These are phyloP conservation scores for Shargacucullia verbasci DNA, from an alignment of 2,888 invertebrate genomes.

Conservation along the genomic window DNA sequence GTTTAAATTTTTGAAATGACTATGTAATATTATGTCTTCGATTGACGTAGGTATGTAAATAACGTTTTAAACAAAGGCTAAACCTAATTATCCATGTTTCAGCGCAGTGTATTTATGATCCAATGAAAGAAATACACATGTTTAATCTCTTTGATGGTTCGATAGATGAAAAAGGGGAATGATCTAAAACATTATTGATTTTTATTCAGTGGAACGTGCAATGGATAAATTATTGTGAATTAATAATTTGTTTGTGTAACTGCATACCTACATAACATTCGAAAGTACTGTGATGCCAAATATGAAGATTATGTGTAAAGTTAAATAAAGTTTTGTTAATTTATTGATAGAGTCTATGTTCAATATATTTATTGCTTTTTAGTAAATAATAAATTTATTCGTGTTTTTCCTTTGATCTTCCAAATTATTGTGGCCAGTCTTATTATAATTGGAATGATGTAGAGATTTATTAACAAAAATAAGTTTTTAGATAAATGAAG, in stretches of 20 bases:
- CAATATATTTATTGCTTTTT: slow-evolving; percentile 87
- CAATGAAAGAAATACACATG: slow-evolving; percentile 10
- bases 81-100: slow-evolving; percentile 10
- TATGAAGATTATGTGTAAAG: slow-evolving; percentile 77
- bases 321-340: slow-evolving; percentile 82
- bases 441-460: too few species aligned
- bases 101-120: slow-evolving; percentile 6
- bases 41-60: slow-evolving; percentile 48
- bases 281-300: slow-evolving; percentile 87
- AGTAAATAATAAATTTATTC: slow-evolving; percentile 78
- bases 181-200: slow-evolving; percentile 1
- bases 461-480: too few species aligned
- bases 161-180: background rate
- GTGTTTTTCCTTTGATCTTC: too few species aligned
- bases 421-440: too few species aligned
- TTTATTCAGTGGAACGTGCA: slow-evolving; percentile 14
- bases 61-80: slow-evolving; percentile 20
- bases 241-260: slow-evolving; percentile 29
- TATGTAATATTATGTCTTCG: slow-evolving; percentile 44
- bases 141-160: too few species aligned
- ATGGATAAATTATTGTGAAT: slow-evolving; percentile 1
- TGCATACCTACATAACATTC: slow-evolving; percentile 66
- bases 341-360: slow-evolving; percentile 86
- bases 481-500: too few species aligned
- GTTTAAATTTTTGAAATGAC: slow-evolving; percentile 38